Base-by-base conservation (phyloP, 2,113 vertebrate genomes). In the Rhinoderma darwinii region DNA sequence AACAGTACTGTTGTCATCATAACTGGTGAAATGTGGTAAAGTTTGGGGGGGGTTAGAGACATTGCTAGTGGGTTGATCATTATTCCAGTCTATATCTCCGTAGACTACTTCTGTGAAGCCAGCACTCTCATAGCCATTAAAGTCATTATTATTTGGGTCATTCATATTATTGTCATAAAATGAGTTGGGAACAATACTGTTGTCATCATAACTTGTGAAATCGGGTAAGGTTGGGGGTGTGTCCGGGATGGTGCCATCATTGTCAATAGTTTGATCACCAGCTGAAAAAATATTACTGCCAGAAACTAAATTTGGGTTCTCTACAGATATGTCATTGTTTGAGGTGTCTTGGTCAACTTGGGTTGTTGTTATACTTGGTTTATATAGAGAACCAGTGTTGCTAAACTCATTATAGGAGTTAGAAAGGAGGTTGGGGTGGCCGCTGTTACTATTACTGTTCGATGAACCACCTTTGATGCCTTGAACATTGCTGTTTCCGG, bases 371-470 rank as follows among this genome's bases (percentile, higher is more conserved):
- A 78, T 30, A 78, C 25, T 78, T 10, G 37, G 50, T 3, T 59
- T 17, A 61, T 41, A 3, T 59, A 43, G 1, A 5, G 79, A 27
- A 20, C 37, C 51, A 32, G 15, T 18, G 7, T 50, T 27, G 47
- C 47, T 54, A 51, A 35, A 50, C 27, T 32, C 75, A 51, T 54
- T 12, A 12, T 25, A 44, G 73, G 25, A 25, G 5, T 22, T 11
- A 51, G 3, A 39, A 79, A 10, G 25, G 14, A 22, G 54, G 0
- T 61, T 61, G n/a, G 78, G 12, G 43, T 59, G 8, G 35, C 51
- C 54, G 27, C n/a, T 61, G 25, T 63, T 78, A 32, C 27, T 77
- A 32, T 75, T 44, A 18, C 22, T 50, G 74, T 77, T 77, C 74
- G 43, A 77, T 30, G 74, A 50, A 32, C n/a, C 41, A 30, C n/a